Conservation (phyloP, 2,113 vertebrate species). For the Rutilus rutilus region DNA sequence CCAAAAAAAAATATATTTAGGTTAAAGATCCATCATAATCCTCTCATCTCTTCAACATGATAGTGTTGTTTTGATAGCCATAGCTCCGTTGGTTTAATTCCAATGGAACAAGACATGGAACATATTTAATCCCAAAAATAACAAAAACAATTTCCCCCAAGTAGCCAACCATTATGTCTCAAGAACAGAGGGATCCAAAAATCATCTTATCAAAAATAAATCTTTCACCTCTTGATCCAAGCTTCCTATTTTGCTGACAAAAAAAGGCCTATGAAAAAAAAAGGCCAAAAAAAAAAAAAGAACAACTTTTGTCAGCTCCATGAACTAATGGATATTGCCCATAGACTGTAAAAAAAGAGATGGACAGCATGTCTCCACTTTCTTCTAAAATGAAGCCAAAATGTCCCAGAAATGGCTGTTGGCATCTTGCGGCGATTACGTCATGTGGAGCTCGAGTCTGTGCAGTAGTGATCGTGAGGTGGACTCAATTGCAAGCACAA, state of each 20-base stretch:
- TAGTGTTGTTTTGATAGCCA: slow-evolving; percentile 8
- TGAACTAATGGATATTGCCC: too few relatives aligned
- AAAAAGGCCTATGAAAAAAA: not conserved
- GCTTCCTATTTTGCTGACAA: too few relatives aligned
- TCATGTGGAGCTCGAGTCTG: too few relatives aligned
- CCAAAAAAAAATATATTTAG: slow-evolving; percentile 10
- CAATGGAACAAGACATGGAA: not conserved
- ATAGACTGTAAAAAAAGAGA: too few relatives aligned
- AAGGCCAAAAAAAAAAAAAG: too few relatives aligned
- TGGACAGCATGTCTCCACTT: too few relatives aligned
- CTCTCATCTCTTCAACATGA: not conserved
- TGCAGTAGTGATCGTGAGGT: too few relatives aligned
- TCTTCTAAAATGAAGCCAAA: too few relatives aligned
- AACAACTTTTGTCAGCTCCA: too few relatives aligned
- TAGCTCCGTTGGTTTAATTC: not conserved
- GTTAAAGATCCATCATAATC: slow-evolving; percentile 23
- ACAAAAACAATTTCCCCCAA: not conserved
- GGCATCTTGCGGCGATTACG: too few relatives aligned
- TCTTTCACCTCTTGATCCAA: not conserved
- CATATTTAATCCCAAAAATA: not conserved
- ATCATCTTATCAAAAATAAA: not conserved
- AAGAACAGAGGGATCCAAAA: not conserved
- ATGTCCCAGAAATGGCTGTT: too few relatives aligned
- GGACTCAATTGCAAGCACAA: too few relatives aligned
- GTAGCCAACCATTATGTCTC: not conserved